Percentiles rank a stretch among this genome's conserved stretches.
phyloP scores from a whole-genome alignment of 2,888 invertebrate species.

The Chironomus riparius region DNA sequence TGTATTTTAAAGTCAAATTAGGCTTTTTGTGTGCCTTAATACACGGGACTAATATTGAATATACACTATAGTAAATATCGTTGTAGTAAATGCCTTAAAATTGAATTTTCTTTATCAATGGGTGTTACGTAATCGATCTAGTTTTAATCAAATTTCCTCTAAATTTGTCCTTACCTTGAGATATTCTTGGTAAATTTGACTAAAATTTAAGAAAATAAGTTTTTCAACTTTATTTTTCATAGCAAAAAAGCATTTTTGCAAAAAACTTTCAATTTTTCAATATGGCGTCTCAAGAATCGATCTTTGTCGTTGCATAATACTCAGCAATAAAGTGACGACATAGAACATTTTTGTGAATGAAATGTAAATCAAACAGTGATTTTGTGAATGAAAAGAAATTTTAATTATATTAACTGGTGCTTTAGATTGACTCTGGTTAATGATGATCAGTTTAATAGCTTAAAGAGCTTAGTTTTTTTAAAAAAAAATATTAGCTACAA shows the following conservation, averaged over 20 bases:
- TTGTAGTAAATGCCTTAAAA: neutral
- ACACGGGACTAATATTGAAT: neutral
- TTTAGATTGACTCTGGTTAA: too few relatives aligned
- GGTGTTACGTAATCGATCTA: neutral
- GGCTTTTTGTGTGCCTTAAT: neutral
- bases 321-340: too few relatives aligned
- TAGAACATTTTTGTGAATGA: too few relatives aligned
- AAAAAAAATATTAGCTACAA: too few relatives aligned
- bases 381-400: too few relatives aligned
- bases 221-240: neutral
- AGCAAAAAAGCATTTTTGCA: neutral
- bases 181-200: too few relatives aligned
- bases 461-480: too few relatives aligned
- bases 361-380: too few relatives aligned
- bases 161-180: too few relatives aligned
- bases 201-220: neutral
- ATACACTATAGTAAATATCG: neutral
- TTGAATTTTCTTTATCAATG: neutral
- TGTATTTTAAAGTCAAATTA: neutral
- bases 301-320: neutral
- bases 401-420: too few relatives aligned
- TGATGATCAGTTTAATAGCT: too few relatives aligned
- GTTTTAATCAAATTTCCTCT: neutral
- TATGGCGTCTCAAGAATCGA: conserved; percentile 5
- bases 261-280: conserved; percentile 5